phyloP scores from a whole-genome alignment of 2,113 vertebrate genomes.

The Gymnocephalus cernua region DNA sequence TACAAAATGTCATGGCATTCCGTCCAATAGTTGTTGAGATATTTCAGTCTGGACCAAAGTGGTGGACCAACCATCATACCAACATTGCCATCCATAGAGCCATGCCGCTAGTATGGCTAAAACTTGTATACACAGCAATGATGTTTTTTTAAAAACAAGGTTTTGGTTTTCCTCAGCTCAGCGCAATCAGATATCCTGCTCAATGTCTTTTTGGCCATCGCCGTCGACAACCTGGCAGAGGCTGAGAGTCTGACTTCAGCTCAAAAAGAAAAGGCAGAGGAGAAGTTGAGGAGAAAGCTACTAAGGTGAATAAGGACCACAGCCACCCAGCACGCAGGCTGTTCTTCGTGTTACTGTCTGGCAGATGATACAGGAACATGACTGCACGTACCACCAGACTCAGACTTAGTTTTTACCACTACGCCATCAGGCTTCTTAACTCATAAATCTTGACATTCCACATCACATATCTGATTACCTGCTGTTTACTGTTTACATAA shows the following conservation, averaged over 20 bases:
- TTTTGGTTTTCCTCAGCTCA: constrained; percentile 82
- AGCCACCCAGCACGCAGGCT: no score
- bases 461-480: neutral
- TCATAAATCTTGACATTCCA: neutral
- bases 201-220: constrained; percentile 98
- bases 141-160: neutral
- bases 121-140: neutral
- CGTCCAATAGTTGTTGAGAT: neutral
- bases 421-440: no score
- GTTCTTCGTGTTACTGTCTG: no score
- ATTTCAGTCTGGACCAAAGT: neutral
- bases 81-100: neutral
- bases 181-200: constrained; percentile 92
- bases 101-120: neutral
- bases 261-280: constrained; percentile 95
- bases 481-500: neutral
- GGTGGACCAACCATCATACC: neutral
- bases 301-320: constrained; percentile 80
- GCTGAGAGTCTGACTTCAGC: constrained; percentile 95
- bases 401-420: no score
- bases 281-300: constrained; percentile 90
- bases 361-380: no score
- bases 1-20: neutral
- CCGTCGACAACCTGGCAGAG: constrained; percentile 96
- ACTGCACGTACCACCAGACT: no score